Evolutionary conservation across 2,888 invertebrate species (phyloP).

Genomic region (Clepsis dumicolana): DNA sequence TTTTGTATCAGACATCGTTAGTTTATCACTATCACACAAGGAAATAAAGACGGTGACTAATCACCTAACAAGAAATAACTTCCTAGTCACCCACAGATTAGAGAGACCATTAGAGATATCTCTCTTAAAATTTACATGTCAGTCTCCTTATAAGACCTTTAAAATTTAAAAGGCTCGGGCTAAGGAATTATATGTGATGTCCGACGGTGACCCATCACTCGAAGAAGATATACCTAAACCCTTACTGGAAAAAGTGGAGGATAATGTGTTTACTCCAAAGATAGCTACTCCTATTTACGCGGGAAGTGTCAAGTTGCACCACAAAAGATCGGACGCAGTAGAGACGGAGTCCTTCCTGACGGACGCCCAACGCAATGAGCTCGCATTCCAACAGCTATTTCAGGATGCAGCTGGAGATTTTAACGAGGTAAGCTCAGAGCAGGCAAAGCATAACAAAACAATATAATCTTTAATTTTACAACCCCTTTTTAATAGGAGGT

Average conservation of each 20-base stretch:
- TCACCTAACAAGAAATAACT: no score
- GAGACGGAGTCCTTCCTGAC: conserved; percentile 77
- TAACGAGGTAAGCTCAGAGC: conserved; percentile 64
- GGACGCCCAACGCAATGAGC: conserved; percentile 78
- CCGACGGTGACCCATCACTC: conserved; percentile 83
- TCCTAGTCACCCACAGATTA: conserved; percentile 20
- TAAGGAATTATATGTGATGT: conserved; percentile 70
- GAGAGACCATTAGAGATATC: no score
- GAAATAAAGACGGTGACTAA: conserved; percentile 40
- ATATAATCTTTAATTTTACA: neutral
- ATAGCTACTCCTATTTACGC: conserved; percentile 77
- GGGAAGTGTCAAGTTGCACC: conserved; percentile 74
- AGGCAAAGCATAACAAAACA: neutral
- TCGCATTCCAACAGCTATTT: conserved; percentile 78
- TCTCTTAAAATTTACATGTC: conserved; percentile 13
- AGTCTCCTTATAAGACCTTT: conserved; percentile 34
- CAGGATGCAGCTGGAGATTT: conserved; percentile 73
- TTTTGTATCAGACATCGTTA: conserved; percentile 3
- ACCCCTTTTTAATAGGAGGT: neutral
- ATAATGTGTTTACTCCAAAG: conserved; percentile 81
- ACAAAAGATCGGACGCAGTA: conserved; percentile 70
- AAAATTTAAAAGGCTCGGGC: conserved; percentile 7
- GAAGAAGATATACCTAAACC: conserved; percentile 81
- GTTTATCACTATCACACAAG: conserved; percentile 38
- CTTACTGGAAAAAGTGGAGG: conserved; percentile 70